Evolutionary conservation across 2,888 invertebrate genomes (phyloP).

Genomic region (Dryadula phaetusa): DNA sequence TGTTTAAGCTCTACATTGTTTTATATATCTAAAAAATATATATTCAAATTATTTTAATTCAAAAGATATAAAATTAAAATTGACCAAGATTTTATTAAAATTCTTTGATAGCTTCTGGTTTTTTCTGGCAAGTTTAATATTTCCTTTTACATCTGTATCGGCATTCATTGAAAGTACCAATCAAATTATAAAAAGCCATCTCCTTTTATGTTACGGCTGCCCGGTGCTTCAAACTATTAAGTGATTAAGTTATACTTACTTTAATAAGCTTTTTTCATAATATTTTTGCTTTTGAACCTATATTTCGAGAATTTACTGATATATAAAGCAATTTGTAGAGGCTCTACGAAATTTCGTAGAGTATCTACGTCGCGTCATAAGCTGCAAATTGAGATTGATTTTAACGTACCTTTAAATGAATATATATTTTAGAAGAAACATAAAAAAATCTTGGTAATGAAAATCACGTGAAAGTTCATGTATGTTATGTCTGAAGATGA

Average conservation of each 20-base stretch:
- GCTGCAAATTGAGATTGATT: slow-evolving; percentile 45
- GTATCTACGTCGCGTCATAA: slow-evolving; percentile 30
- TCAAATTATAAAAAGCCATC: slow-evolving; percentile 40
- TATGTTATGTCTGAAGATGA: no score
- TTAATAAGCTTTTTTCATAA: slow-evolving; percentile 43
- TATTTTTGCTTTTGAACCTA: slow-evolving; percentile 4
- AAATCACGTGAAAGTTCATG: background rate
- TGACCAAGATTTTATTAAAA: background rate
- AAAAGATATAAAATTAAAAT: background rate
- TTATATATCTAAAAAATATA: no score
- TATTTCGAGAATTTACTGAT: slow-evolving; percentile 17
- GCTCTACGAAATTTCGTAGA: slow-evolving; percentile 60
- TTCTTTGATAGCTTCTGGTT: background rate
- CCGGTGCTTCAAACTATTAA: slow-evolving; percentile 43
- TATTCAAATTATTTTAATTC: background rate
- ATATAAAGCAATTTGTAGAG: slow-evolving; percentile 13
- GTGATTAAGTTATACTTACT: slow-evolving; percentile 34
- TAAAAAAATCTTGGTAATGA: background rate
- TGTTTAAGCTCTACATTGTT: no score
- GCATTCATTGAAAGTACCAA: slow-evolving; percentile 27
- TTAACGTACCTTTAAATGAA: slow-evolving; percentile 1
- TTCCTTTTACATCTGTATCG: slow-evolving; percentile 18
- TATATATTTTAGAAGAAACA: background rate
- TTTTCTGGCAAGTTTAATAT: slow-evolving; percentile 7
- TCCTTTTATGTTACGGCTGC: slow-evolving; percentile 36